Conservation (phyloP, 1,140 invertebrate genomes). For the Triops longicaudatus region DNA sequence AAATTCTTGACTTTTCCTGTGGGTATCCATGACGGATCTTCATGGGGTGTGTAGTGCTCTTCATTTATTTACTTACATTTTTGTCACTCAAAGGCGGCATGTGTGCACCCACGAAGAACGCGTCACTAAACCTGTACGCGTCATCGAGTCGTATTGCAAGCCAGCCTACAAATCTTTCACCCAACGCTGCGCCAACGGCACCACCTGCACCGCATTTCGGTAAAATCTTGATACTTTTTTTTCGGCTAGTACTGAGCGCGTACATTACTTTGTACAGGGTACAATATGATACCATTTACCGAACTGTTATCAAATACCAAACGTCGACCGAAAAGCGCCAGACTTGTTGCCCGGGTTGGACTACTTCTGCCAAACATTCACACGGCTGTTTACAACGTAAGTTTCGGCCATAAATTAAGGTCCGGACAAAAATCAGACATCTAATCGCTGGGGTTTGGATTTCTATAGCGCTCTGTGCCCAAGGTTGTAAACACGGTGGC, state of each 20-base stretch:
- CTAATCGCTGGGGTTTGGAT: constrained; percentile 23
- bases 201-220: constrained; percentile 44
- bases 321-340: constrained; percentile 42
- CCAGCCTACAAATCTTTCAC: constrained; percentile 45
- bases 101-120: constrained; percentile 44
- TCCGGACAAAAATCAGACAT: background rate
- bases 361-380: constrained; percentile 44
- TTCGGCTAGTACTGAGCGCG: background rate
- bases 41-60: background rate
- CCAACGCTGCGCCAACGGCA: constrained; percentile 42
- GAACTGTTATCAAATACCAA: constrained; percentile 40
- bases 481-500: constrained; percentile 28
- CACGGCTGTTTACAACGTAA: constrained; percentile 56
- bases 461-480: constrained; percentile 26
- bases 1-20: background rate
- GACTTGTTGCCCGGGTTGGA: constrained; percentile 55
- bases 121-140: constrained; percentile 43
- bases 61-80: background rate
- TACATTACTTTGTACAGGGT: constrained; percentile 39
- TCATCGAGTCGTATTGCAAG: constrained; percentile 45
- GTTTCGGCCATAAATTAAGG: constrained; percentile 32
- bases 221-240: constrained; percentile 29
- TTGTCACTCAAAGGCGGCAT: constrained; percentile 40
- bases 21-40: background rate
- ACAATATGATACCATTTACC: constrained; percentile 44